These are phyloP conservation scores for Caenorhabditis parvicauda DNA, from an alignment of 2,888 invertebrate genomes.

Conservation along the genomic window DNA sequence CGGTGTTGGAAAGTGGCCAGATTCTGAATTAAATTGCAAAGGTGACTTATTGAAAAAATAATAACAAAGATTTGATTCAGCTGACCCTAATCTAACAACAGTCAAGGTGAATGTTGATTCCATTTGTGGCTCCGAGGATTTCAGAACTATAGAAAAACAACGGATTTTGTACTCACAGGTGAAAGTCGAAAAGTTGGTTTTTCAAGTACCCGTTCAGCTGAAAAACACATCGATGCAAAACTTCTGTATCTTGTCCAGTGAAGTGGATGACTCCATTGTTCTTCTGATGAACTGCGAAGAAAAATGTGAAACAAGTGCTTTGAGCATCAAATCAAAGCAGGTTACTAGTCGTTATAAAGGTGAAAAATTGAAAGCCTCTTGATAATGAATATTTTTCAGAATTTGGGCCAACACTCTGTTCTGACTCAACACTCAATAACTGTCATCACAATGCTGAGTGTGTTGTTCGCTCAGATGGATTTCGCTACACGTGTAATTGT, in stretches of 20 bases:
- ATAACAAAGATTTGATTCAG: slow-evolving; percentile 2
- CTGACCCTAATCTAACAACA: slow-evolving; percentile 7
- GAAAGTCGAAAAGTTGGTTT: too few relatives aligned
- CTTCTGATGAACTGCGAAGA: too few relatives aligned
- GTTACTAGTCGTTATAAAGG: too few relatives aligned
- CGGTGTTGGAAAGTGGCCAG: slow-evolving; percentile 18
- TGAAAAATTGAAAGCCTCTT: too few relatives aligned
- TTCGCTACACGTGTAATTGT: slow-evolving; percentile 26
- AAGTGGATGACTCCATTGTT: too few relatives aligned
- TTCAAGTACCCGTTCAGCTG: too few relatives aligned
- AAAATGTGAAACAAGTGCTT: too few relatives aligned
- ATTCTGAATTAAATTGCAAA: slow-evolving; percentile 12
- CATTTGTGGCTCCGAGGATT: slow-evolving; percentile 7
- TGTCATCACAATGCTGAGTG: slow-evolving; percentile 32
- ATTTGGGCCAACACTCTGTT: slow-evolving; percentile 15
- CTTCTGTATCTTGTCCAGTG: neutral
- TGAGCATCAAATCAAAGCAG: too few relatives aligned
- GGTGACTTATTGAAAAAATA: slow-evolving; percentile 1
- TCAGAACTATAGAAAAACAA: slow-evolving; percentile 9
- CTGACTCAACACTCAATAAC: slow-evolving; percentile 12
- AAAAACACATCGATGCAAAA: neutral
- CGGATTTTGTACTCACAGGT: slow-evolving; percentile 16
- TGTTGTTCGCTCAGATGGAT: slow-evolving; percentile 8
- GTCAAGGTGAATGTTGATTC: slow-evolving; percentile 13
- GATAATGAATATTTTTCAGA: slow-evolving; percentile 26